A percentile compares a stretch with the other conserved stretches of the same genome.
Evolutionary conservation across 2,888 invertebrate genomes (phyloP).

Genomic region (Escarpia spicata): DNA sequence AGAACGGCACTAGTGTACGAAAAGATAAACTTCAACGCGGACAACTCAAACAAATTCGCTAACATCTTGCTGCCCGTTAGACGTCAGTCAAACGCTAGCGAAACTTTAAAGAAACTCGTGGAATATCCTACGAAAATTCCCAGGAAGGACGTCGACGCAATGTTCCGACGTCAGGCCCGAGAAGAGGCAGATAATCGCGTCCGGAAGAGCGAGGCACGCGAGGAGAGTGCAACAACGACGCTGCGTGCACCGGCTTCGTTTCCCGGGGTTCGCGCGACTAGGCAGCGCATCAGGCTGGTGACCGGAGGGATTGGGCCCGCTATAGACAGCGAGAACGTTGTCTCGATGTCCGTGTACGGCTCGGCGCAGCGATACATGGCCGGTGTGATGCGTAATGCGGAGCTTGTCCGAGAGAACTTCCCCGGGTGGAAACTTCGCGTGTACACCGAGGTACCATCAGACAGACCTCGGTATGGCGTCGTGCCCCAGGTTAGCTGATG

Average conservation of each 20-base stretch:
- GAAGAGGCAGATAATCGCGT: not conserved
- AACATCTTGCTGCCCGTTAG: not conserved
- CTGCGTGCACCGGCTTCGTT: not conserved
- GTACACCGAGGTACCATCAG: slow-evolving; percentile 38
- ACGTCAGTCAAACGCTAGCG: not conserved
- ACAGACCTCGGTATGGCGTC: not conserved
- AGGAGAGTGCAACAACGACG: not conserved
- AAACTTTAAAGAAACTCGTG: not conserved
- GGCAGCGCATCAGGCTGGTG: not conserved
- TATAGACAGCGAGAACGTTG: not conserved
- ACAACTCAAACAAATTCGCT: not conserved
- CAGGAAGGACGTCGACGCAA: not conserved
- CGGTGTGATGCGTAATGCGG: slow-evolving; percentile 42
- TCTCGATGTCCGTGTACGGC: slow-evolving; percentile 31
- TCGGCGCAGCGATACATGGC: slow-evolving; percentile 35
- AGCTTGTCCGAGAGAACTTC: slow-evolving; percentile 38
- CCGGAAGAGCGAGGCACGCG: not conserved
- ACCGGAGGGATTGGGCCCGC: not conserved
- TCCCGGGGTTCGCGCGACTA: not conserved
- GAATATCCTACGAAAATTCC: not conserved
- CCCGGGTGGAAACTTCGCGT: slow-evolving; percentile 45
- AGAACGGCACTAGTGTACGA: not conserved
- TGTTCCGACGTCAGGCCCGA: not conserved
- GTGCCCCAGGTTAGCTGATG: not conserved
- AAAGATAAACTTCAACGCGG: not conserved